A percentile compares a stretch with the other conserved stretches of the same genome.
Evolutionary conservation across 2,113 vertebrate genomes (phyloP).

Genomic region (Vulpes ferrilata): DNA sequence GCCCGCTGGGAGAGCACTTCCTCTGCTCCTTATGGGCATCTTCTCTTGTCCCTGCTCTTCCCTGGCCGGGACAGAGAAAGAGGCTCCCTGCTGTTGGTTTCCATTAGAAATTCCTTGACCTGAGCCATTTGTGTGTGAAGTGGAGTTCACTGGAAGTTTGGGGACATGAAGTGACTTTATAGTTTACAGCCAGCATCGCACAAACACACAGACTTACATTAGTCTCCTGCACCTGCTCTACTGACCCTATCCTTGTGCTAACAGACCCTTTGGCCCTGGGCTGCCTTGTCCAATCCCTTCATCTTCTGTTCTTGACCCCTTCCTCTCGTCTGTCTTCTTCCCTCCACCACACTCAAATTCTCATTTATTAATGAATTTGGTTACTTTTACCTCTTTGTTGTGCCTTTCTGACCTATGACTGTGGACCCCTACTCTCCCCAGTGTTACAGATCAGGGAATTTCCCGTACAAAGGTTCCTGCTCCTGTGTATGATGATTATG

Average conservation of each 20-base stretch:
- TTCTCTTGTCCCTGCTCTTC: neutral
- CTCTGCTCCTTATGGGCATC: neutral
- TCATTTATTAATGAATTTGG: neutral
- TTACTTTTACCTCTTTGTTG: neutral
- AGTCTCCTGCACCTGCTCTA: neutral
- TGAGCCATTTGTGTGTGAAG: neutral
- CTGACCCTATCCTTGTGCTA: neutral
- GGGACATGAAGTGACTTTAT: neutral
- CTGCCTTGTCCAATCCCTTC: neutral
- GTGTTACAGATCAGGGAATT: neutral
- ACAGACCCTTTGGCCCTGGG: accelerated
- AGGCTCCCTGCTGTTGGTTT: neutral
- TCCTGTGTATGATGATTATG: neutral
- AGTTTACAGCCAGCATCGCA: neutral
- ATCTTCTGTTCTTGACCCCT: neutral
- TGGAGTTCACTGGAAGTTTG: neutral
- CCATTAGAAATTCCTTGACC: neutral
- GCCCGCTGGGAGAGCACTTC: neutral
- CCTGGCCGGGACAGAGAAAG: neutral
- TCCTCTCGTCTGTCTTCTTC: neutral
- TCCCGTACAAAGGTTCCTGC: neutral
- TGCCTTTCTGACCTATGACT: neutral
- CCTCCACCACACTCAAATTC: neutral
- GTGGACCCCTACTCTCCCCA: neutral
- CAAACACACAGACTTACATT: neutral